Conservation (phyloP, 2,113 vertebrate genomes). For the Notechis scutatus region DNA sequence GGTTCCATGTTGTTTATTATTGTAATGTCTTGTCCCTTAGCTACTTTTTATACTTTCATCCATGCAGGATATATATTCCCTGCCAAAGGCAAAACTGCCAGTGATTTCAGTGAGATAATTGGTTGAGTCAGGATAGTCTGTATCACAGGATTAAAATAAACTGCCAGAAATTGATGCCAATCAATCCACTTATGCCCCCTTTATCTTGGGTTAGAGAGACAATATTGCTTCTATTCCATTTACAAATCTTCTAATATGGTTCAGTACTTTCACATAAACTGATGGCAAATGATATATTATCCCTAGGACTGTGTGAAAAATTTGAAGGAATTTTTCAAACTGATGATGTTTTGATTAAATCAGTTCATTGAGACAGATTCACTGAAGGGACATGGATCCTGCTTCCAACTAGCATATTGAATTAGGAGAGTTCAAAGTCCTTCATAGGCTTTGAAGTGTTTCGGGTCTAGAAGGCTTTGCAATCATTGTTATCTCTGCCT, state of each 20-base stretch:
- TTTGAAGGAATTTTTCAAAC: background rate
- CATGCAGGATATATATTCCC: slow-evolving; percentile 6
- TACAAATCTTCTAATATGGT: background rate
- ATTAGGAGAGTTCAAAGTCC: background rate
- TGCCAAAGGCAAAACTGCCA: slow-evolving; percentile 1
- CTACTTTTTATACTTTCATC: slow-evolving; percentile 44
- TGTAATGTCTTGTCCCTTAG: background rate
- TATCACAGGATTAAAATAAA: slow-evolving; percentile 17
- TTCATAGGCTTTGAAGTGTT: background rate
- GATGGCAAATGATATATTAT: background rate
- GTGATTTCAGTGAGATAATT: slow-evolving; percentile 24
- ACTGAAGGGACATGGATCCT: background rate
- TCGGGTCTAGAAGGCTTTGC: background rate
- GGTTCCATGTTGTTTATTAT: slow-evolving; percentile 18
- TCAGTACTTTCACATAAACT: background rate
- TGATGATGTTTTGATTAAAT: background rate
- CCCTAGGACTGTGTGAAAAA: background rate
- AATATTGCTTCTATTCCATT: background rate
- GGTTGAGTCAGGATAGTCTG: slow-evolving; percentile 21
- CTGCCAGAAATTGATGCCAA: background rate
- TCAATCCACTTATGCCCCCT: background rate
- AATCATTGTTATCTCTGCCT: background rate
- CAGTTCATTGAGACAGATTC: background rate
- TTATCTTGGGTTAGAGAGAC: background rate
- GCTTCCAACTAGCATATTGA: background rate